phyloP scores from a whole-genome alignment of 2,888 invertebrate genomes.

The Biston stratarius region DNA sequence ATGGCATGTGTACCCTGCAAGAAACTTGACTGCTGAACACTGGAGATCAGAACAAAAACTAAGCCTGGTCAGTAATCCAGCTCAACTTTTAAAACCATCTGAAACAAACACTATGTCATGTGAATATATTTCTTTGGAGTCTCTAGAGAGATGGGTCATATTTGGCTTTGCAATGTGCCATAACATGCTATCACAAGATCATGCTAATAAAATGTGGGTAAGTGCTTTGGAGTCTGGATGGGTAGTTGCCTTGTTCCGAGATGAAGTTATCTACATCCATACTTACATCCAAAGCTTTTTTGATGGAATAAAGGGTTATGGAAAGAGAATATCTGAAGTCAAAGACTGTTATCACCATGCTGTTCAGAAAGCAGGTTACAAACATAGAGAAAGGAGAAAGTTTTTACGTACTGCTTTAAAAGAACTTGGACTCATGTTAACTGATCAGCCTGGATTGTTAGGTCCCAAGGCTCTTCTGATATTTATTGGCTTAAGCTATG shows the following conservation, averaged over 20 bases:
- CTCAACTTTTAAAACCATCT: conserved; percentile 97
- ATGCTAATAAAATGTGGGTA: conserved; percentile 95
- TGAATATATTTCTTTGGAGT: conserved; percentile 98
- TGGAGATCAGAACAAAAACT: conserved; percentile 97
- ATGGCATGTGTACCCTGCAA: conserved; percentile 93
- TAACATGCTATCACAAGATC: conserved; percentile 93
- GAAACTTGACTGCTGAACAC: conserved; percentile 97
- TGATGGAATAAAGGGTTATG: conserved; percentile 97
- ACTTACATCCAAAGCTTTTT: conserved; percentile 96
- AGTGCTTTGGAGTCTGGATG: conserved; percentile 97
- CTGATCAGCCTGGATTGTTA: conserved; percentile 98
- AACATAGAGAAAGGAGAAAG: conserved; percentile 98
- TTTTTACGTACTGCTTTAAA: conserved; percentile 98
- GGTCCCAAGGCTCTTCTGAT: conserved; percentile 99
- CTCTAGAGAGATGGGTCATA: conserved; percentile 98
- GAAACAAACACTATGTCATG: conserved; percentile 98
- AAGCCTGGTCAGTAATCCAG: conserved; percentile 97
- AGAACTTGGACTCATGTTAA: conserved; percentile 97
- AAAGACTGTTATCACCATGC: conserved; percentile 97
- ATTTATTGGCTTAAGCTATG: conserved; percentile 97
- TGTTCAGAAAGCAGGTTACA: conserved; percentile 95
- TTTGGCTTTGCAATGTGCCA: conserved; percentile 97
- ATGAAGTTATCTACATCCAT: conserved; percentile 98
- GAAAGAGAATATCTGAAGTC: conserved; percentile 97
- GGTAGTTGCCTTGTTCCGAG: conserved; percentile 97